Conservation (phyloP, 37 sponge, comb jelly and placozoan species). For the Cliona cf. orientalis region DNA sequence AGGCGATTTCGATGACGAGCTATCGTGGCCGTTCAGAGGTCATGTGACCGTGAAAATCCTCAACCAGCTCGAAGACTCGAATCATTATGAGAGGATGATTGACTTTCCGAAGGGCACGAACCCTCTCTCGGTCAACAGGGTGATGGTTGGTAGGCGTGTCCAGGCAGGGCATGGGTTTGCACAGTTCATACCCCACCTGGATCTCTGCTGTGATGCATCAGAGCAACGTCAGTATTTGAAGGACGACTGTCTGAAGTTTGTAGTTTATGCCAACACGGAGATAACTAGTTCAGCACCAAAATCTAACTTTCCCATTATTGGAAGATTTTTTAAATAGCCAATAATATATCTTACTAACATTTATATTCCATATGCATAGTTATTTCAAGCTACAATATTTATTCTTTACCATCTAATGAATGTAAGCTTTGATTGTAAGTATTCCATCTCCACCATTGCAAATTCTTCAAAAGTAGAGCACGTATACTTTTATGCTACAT, state of each 20-base stretch:
- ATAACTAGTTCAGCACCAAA: too few species aligned
- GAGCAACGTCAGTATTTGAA: constrained; percentile 4
- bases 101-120: not conserved
- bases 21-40: constrained; percentile 25
- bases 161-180: constrained; percentile 4
- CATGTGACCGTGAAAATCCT: not conserved
- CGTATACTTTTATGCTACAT: too few species aligned
- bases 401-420: too few species aligned
- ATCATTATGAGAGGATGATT: constrained; percentile 7
- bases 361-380: too few species aligned
- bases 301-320: too few species aligned
- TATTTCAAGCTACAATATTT: too few species aligned
- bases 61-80: constrained; percentile 10
- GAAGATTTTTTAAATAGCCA: too few species aligned
- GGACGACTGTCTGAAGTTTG: constrained; percentile 6
- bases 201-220: not conserved
- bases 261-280: too few species aligned
- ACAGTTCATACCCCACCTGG: constrained; percentile 7
- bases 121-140: not conserved
- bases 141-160: not conserved
- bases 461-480: too few species aligned
- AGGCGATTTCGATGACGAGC: not conserved
- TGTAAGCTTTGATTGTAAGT: too few species aligned
- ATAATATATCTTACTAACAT: too few species aligned
- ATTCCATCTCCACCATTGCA: too few species aligned